Evolutionary conservation across 2,888 invertebrate genomes (phyloP), one percentile per base, ranked within the genome.

Genomic region (Tetragonula carbonaria): DNA sequence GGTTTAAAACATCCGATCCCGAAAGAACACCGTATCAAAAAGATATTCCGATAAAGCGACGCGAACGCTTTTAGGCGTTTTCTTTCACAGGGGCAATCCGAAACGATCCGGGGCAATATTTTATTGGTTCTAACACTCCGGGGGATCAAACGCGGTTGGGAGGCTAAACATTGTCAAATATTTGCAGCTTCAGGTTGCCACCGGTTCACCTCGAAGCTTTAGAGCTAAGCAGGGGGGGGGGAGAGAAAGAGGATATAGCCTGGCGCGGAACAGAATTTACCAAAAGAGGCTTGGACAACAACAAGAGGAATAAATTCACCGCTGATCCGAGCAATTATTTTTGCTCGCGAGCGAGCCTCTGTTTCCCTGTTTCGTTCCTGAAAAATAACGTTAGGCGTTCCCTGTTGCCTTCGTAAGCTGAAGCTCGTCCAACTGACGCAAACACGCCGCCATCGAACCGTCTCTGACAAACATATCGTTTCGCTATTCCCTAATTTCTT

Each of bases 311-410:
- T 74, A 77, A 81, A 81, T 81, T 81, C 55, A 6, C 23, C 72
- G 33, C 1, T 74, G 74, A 72, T 71, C 74, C 50, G 55, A 33
- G 82, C 71, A 67, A 78, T 78, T 78, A 77, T 84, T 84, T 59
- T 70, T 33, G 45, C 76, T 51, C n/a, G 8, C 33, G n/a, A 62
- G 28, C 23, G 33, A 23, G 38, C 38, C n/a, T 16, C 62, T 57
- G 68, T 76, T 80, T 57, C 57, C 53, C 28, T 16, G 51, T 16
- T 28, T 4, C 55, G n/a, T 53, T 38, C 16, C 38, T 28, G 63
- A 38, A 38, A 82, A 74, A 70, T 74, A 79, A 68, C 74, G 70
- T 82, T 71, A 62, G 66, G 33, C 66, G 59, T 80, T 74, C 45
- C 74, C 51, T 66, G 59, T 53, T 80, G 28, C 51, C 28, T 23